Percentiles rank a stretch among this genome's conserved stretches.
Conservation (phyloP, 2,888 invertebrate species). For the Drosophila gaucha region DNA sequence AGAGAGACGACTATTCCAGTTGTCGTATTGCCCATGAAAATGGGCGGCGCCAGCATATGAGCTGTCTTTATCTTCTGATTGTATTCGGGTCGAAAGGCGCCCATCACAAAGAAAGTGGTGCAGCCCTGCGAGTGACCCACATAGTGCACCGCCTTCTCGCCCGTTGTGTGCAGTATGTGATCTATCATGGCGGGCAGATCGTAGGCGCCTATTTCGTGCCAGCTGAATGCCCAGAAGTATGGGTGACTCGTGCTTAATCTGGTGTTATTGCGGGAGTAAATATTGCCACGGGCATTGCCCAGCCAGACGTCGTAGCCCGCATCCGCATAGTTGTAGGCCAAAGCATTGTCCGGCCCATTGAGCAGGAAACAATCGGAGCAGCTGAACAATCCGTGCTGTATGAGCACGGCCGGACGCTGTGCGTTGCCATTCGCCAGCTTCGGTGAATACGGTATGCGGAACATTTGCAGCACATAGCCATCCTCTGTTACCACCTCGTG, state of each 20-base stretch:
- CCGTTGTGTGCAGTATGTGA: conserved; percentile 85
- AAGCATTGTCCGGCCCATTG: conserved; percentile 88
- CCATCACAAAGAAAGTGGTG: conserved; percentile 85
- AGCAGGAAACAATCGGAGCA: conserved; percentile 90
- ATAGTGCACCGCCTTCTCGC: conserved; percentile 86
- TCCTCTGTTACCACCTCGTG: conserved; percentile 91
- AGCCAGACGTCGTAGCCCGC: conserved; percentile 87
- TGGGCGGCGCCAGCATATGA: conserved; percentile 88
- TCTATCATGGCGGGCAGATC: conserved; percentile 89
- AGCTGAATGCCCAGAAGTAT: conserved; percentile 86
- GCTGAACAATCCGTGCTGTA: conserved; percentile 91
- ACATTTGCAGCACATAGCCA: conserved; percentile 92
- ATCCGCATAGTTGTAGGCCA: conserved; percentile 86
- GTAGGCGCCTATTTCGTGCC: conserved; percentile 85
- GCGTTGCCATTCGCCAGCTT: conserved; percentile 82
- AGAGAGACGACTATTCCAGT: conserved; percentile 84
- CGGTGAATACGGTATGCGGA: conserved; percentile 89
- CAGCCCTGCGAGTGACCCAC: conserved; percentile 88
- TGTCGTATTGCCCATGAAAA: conserved; percentile 87
- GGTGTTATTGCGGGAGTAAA: conserved; percentile 86
- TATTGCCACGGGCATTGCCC: conserved; percentile 88
- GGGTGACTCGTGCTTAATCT: conserved; percentile 71
- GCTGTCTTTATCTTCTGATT: conserved; percentile 85
- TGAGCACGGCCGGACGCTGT: conserved; percentile 86
- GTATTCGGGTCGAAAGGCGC: conserved; percentile 84